A percentile compares a stretch with the other conserved stretches of the same genome.
Evolutionary conservation across 2,797 vertebrate genomes (phyloP).

Genomic region (Arrhamphus sclerolepis): DNA sequence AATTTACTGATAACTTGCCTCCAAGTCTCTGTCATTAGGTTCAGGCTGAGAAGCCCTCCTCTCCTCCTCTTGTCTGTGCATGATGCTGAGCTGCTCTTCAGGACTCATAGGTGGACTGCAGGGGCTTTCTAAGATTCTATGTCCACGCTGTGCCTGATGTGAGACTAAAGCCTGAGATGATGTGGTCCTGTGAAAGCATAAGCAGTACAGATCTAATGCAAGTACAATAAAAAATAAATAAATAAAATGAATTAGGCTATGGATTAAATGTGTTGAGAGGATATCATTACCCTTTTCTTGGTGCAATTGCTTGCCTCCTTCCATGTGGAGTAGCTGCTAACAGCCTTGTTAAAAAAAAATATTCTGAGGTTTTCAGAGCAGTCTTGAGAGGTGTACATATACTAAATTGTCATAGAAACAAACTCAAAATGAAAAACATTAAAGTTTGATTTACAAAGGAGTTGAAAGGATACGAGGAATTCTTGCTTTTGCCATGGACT

Average conservation of each 20-base stretch:
- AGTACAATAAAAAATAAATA: conserved; percentile 11
- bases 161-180: conserved; percentile 5
- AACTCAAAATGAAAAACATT: conserved; percentile 5
- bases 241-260: background rate
- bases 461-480: conserved; percentile 71
- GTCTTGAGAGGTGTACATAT: background rate
- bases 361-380: conserved; percentile 5
- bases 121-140: conserved; percentile 2
- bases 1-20: conserved; percentile 72
- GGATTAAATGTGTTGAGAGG: background rate
- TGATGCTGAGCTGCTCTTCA: conserved; percentile 84
- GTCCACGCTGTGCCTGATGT: background rate
- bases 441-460: background rate
- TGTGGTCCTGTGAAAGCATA: conserved; percentile 29
- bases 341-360: conserved; percentile 54
- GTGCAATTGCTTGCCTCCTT: conserved; percentile 62
- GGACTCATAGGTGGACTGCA: conserved; percentile 82
- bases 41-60: conserved; percentile 52
- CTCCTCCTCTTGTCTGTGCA: conserved; percentile 79
- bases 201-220: conserved; percentile 5
- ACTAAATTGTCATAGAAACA: conserved; percentile 3
- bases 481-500: conserved; percentile 20
- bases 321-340: conserved; percentile 51
- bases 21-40: conserved; percentile 82
- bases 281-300: conserved; percentile 71